Conservation (phyloP, 2,797 vertebrate genomes). For the Poeciliopsis presidionis region DNA sequence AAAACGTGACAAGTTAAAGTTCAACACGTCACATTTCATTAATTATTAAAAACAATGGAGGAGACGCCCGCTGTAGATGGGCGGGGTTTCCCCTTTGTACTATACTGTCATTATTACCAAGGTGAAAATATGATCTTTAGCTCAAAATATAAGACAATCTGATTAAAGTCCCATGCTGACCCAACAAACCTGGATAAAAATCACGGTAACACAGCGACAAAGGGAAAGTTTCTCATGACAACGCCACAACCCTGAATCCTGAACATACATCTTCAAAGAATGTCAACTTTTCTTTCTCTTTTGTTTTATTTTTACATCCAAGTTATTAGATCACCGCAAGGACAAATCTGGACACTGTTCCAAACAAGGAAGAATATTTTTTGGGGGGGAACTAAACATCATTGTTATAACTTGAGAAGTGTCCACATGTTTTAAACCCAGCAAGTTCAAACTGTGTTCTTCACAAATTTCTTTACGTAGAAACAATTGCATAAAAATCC, state of each 20-base stretch:
- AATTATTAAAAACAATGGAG: constrained; percentile 1
- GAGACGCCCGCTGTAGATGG: neutral
- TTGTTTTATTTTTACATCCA: neutral
- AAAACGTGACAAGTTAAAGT: neutral
- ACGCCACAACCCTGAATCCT: constrained; percentile 3
- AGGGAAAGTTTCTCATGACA: neutral
- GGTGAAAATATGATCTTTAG: neutral
- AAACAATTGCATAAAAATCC: too few relatives aligned
- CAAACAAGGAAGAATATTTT: neutral
- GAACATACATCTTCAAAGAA: neutral
- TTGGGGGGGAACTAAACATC: neutral
- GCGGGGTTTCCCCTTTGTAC: neutral
- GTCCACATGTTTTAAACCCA: neutral
- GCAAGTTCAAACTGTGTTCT: neutral
- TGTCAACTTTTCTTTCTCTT: neutral
- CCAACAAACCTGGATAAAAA: neutral
- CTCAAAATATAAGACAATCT: neutral
- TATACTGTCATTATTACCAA: neutral
- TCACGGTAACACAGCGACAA: neutral
- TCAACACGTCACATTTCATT: neutral
- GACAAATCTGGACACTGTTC: neutral
- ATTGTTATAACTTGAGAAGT: neutral
- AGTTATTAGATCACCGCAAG: neutral
- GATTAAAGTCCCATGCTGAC: neutral
- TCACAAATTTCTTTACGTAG: too few relatives aligned